Evolutionary conservation across 2,888 invertebrate genomes (phyloP).

Genomic region (Rhyacophila evoluta): DNA sequence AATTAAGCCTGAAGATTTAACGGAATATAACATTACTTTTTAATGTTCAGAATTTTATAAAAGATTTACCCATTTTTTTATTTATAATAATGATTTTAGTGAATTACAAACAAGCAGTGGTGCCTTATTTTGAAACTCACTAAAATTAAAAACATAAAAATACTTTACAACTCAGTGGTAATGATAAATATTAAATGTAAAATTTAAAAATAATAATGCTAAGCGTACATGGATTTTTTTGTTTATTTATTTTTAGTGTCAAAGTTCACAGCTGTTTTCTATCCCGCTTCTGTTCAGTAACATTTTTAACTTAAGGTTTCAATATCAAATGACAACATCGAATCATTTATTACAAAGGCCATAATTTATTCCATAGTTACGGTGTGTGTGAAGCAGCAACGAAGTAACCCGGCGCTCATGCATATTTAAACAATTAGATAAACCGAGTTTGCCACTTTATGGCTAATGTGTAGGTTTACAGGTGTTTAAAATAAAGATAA

Average conservation of each 20-base stretch:
- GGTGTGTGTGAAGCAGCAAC: neutral
- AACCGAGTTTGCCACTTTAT: conserved; percentile 15
- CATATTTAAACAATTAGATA: conserved; percentile 38
- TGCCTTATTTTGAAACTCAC: no score
- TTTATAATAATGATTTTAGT: no score
- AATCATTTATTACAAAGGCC: neutral
- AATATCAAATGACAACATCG: conserved; percentile 16
- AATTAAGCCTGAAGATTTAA: no score
- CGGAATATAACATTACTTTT: no score
- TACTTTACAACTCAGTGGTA: no score
- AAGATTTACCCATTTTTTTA: no score
- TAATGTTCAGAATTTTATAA: no score
- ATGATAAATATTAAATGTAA: no score
- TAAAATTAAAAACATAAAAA: no score
- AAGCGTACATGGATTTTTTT: neutral
- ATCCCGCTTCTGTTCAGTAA: neutral
- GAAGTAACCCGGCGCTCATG: neutral
- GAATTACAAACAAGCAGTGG: neutral
- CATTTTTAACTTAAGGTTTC: neutral
- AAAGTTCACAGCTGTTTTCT: neutral
- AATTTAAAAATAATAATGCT: neutral
- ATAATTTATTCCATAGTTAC: neutral
- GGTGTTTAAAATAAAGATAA: conserved; percentile 33
- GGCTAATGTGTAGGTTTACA: conserved; percentile 36
- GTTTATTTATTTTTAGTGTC: neutral